Conservation (phyloP, 2,797 vertebrate species). For the Pseudotriccus pelzelni region DNA sequence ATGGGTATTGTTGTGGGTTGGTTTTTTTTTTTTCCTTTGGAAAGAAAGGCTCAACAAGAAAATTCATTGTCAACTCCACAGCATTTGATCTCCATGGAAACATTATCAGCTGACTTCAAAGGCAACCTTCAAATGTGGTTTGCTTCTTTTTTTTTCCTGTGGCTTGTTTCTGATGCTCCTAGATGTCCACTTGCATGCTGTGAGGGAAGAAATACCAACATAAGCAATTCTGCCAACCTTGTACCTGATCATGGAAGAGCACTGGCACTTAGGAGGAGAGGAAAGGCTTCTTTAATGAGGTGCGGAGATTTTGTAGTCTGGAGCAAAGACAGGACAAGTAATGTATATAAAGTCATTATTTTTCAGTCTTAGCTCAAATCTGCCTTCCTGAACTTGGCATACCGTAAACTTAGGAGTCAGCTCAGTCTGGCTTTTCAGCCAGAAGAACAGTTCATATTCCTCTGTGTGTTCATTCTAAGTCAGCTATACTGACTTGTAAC, state of each 20-base stretch:
- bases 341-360: background rate
- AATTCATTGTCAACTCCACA: background rate
- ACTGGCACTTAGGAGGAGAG: background rate
- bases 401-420: background rate
- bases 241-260: background rate
- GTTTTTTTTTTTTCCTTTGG: background rate
- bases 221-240: background rate
- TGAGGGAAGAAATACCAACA: background rate
- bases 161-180: conserved; percentile 33
- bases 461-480: background rate
- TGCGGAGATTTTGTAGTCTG: background rate
- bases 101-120: conserved; percentile 51
- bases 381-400: background rate
- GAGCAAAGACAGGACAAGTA: background rate
- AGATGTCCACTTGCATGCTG: background rate
- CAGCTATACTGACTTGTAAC: background rate
- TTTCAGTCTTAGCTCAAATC: background rate
- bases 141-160: background rate
- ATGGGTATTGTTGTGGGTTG: background rate
- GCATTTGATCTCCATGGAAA: conserved; percentile 66
- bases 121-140: conserved; percentile 37
- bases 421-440: background rate
- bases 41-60: background rate
- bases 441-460: background rate
- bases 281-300: background rate